These are phyloP conservation scores for Macquaria ambigua DNA, from an alignment of 2,113 vertebrate genomes.

Conservation along the genomic window DNA sequence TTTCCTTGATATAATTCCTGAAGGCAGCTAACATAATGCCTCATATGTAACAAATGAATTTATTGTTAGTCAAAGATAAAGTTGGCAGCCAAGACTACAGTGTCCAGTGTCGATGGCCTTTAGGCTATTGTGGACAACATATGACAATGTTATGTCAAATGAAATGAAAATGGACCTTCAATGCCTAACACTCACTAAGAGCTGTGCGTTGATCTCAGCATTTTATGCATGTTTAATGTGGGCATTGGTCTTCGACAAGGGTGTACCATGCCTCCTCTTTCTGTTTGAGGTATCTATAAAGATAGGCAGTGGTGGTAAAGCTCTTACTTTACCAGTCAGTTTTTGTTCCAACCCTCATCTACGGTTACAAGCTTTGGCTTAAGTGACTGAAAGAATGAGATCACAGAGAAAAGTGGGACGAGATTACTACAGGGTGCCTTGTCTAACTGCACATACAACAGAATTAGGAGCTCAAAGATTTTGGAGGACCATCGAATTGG, in stretches of 20 bases:
- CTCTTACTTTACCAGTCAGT: background rate
- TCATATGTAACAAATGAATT: background rate
- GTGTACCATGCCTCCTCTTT: background rate
- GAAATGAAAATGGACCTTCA: conserved; percentile 13
- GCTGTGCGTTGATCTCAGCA: background rate
- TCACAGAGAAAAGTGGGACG: background rate
- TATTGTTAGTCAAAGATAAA: conserved; percentile 8
- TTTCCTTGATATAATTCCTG: background rate
- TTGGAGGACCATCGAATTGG: background rate
- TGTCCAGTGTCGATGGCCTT: background rate
- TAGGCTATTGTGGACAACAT: background rate
- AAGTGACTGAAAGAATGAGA: conserved; percentile 12
- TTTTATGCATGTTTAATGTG: conserved; percentile 20
- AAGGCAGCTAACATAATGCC: background rate
- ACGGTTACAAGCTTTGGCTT: background rate
- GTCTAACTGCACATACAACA: background rate
- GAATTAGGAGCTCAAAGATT: background rate
- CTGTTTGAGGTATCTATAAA: background rate
- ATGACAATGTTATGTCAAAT: background rate
- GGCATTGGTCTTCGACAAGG: background rate
- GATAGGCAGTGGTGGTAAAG: background rate
- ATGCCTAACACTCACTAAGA: background rate
- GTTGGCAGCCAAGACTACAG: background rate
- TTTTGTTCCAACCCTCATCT: background rate
- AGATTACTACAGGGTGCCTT: background rate